phyloP scores from a whole-genome alignment of 2,888 invertebrate genomes.

The Sialis fuliginosa region DNA sequence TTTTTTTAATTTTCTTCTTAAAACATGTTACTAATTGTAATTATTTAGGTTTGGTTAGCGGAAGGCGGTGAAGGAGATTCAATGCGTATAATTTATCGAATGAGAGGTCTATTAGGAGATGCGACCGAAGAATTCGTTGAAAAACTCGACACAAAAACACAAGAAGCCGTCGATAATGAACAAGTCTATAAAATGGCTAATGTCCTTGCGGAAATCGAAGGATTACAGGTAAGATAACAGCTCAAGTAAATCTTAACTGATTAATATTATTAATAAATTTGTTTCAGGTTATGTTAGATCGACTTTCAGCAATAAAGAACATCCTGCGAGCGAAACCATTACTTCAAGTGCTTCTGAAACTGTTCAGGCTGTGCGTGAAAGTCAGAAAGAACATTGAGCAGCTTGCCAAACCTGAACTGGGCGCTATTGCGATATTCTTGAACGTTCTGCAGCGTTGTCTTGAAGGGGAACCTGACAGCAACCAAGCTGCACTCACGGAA shows the following conservation, averaged over 20 bases:
- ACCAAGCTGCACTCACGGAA: slow-evolving; percentile 67
- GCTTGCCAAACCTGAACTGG: slow-evolving; percentile 68
- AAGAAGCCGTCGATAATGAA: slow-evolving; percentile 79
- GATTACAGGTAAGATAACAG: slow-evolving; percentile 31
- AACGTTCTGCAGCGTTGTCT: slow-evolving; percentile 66
- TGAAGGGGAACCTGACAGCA: slow-evolving; percentile 45
- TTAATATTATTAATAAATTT: slow-evolving; percentile 6
- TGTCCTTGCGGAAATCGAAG: slow-evolving; percentile 64
- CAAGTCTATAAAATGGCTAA: slow-evolving; percentile 84
- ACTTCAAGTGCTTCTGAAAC: slow-evolving; percentile 73
- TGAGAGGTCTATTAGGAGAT: slow-evolving; percentile 93
- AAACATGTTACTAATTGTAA: slow-evolving; percentile 1
- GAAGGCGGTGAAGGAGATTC: slow-evolving; percentile 85
- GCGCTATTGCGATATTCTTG: slow-evolving; percentile 66
- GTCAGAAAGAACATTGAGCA: slow-evolving; percentile 78
- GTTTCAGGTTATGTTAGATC: slow-evolving; percentile 57
- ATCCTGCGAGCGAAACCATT: slow-evolving; percentile 75
- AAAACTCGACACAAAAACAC: slow-evolving; percentile 72
- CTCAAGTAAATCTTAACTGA: neutral
- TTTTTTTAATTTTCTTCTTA: slow-evolving; percentile 2
- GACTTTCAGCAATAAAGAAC: slow-evolving; percentile 72
- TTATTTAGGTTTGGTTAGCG: slow-evolving; percentile 63
- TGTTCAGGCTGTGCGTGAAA: slow-evolving; percentile 81
- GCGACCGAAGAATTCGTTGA: slow-evolving; percentile 99
- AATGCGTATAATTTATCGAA: slow-evolving; percentile 94